phyloP scores from a whole-genome alignment of 1,140 invertebrate species.

The Dryas iulia region DNA sequence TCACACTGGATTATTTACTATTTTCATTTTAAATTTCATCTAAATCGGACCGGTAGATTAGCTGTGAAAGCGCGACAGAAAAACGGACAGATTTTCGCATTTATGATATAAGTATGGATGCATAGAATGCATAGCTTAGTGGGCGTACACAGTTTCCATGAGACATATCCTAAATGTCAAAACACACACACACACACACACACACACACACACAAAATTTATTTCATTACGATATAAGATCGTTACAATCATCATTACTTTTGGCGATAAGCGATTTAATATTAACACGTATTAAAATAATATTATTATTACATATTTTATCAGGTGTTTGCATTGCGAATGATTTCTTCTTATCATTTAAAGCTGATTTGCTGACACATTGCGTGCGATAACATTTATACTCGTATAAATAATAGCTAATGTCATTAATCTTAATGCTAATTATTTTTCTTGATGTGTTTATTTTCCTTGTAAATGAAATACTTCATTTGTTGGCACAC shows the following conservation, averaged over 20 bases:
- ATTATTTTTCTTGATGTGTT: neutral
- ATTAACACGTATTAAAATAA: neutral
- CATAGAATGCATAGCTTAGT: too few species aligned
- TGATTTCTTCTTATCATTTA: neutral
- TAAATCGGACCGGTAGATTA: too few species aligned
- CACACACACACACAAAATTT: too few species aligned
- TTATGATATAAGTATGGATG: too few species aligned
- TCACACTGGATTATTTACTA: too few species aligned
- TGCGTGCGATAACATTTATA: neutral
- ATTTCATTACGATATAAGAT: neutral
- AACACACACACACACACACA: too few species aligned
- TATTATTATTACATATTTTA: neutral
- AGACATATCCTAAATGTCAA: too few species aligned
- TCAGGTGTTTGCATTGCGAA: neutral
- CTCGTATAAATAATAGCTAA: neutral
- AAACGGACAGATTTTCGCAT: too few species aligned
- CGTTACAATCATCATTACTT: neutral
- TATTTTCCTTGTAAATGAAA: neutral
- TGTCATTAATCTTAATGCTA: neutral
- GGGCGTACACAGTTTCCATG: too few species aligned
- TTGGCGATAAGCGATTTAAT: neutral
- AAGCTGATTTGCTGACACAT: neutral
- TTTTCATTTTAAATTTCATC: too few species aligned
- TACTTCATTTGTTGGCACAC: too few species aligned
- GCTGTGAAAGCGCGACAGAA: too few species aligned